These are phyloP conservation scores for Amphilophus citrinellus DNA, from an alignment of 2,113 vertebrate genomes.

Conservation along the genomic window DNA sequence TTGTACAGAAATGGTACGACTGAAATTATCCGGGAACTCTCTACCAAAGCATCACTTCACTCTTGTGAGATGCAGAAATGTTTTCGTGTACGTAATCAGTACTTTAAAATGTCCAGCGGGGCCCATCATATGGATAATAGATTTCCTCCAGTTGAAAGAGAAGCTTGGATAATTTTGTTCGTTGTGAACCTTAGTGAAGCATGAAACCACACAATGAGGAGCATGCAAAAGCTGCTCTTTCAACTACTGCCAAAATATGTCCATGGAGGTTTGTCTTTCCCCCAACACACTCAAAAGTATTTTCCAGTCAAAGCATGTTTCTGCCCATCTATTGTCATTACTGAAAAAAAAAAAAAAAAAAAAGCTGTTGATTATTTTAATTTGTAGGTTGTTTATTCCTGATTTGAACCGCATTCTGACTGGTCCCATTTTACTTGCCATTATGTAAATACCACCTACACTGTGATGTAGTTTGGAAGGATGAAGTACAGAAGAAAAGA, in stretches of 20 bases:
- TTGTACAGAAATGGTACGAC: background rate
- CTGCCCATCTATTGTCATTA: conserved; percentile 34
- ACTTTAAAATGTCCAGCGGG: conserved; percentile 28
- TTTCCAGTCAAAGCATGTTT: conserved; percentile 53
- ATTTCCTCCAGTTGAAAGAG: conserved; percentile 59
- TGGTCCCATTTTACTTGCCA: conserved; percentile 25
- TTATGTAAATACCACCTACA: conserved; percentile 15
- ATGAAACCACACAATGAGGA: conserved; percentile 72
- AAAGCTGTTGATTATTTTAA: conserved; percentile 52
- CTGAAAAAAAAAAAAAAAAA: conserved; percentile 41
- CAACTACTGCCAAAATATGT: conserved; percentile 64
- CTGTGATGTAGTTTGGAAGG: background rate
- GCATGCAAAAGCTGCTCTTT: conserved; percentile 62
- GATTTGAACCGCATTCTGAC: conserved; percentile 6
- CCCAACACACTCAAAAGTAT: conserved; percentile 1
- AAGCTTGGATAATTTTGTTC: conserved; percentile 61
- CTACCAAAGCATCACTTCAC: conserved; percentile 4
- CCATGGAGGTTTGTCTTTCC: conserved; percentile 46
- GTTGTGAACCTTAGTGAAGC: conserved; percentile 58
- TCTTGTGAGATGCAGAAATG: conserved; percentile 17
- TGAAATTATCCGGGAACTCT: background rate
- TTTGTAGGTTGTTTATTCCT: conserved; percentile 35
- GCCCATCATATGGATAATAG: conserved; percentile 58
- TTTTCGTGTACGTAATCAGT: conserved; percentile 16
- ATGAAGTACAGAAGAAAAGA: background rate